phyloP scores from a whole-genome alignment of 2,888 invertebrate species.

The Arctia plantaginis region DNA sequence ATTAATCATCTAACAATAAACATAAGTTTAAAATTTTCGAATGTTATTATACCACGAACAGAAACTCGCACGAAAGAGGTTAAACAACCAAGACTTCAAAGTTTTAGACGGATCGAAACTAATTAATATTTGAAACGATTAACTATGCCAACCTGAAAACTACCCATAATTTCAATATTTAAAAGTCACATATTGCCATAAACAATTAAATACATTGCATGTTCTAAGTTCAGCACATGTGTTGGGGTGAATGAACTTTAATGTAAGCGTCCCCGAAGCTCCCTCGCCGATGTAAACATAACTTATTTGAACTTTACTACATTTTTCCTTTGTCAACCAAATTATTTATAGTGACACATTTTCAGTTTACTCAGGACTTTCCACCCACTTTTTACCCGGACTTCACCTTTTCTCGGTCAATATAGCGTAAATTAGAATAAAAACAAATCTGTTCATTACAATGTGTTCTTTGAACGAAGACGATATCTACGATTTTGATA shows the following conservation, averaged over 20 bases:
- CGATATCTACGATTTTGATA: not conserved
- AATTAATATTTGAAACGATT: not conserved
- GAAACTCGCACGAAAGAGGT: not conserved
- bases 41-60: not conserved
- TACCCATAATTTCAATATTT: constrained; percentile 1
- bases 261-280: constrained; percentile 71
- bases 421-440: too few species aligned
- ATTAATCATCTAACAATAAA: not conserved
- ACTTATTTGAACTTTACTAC: constrained; percentile 59
- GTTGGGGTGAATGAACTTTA: constrained; percentile 76
- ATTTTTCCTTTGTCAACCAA: constrained; percentile 49
- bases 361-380: constrained; percentile 9
- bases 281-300: constrained; percentile 72
- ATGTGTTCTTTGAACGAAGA: not conserved
- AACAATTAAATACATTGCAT: constrained; percentile 47
- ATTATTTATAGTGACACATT: constrained; percentile 16
- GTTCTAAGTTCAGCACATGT: constrained; percentile 54
- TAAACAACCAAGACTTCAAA: not conserved
- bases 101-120: not conserved
- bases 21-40: not conserved
- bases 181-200: constrained; percentile 17
- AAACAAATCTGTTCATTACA: not conserved
- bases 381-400: not conserved
- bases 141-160: constrained; percentile 3
- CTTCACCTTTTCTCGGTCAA: not conserved